Percentiles rank a stretch among this genome's conserved stretches.
phyloP scores from a whole-genome alignment of 2,113 vertebrate genomes.

The Eublepharis macularius region DNA sequence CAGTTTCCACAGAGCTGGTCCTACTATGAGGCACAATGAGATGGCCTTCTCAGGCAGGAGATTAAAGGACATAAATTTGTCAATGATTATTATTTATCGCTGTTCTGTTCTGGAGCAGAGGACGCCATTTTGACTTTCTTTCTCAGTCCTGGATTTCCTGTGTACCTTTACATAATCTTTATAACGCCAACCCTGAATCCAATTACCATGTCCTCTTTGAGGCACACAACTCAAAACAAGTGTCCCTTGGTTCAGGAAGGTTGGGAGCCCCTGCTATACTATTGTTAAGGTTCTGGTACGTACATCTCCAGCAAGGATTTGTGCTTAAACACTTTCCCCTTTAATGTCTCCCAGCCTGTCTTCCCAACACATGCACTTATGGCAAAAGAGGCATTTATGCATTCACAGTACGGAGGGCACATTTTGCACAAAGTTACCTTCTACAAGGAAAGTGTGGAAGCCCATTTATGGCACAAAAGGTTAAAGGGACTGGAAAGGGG shows the following conservation, averaged over 20 bases:
- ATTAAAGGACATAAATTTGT: background rate
- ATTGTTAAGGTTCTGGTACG: background rate
- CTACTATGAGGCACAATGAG: background rate
- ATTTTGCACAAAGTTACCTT: background rate
- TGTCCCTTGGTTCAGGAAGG: too few species aligned
- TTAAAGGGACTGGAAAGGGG: too few species aligned
- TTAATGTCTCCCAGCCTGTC: background rate
- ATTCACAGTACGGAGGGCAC: background rate
- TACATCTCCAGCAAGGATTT: background rate
- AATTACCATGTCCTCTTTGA: too few species aligned
- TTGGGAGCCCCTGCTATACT: too few species aligned
- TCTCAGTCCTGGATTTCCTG: too few species aligned
- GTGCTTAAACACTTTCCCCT: background rate
- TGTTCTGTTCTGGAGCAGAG: background rate
- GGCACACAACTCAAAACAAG: too few species aligned
- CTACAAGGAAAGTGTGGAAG: too few species aligned
- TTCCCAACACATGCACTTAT: background rate
- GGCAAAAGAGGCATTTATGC: background rate
- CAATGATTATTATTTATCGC: background rate
- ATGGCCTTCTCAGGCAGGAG: background rate
- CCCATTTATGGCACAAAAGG: too few species aligned
- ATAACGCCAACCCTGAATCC: too few species aligned
- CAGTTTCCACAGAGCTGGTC: constrained; percentile 65
- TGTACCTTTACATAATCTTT: too few species aligned
- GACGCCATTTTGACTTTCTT: background rate